Evolutionary conservation across 2,113 vertebrate genomes (phyloP), one percentile per base, ranked within the genome.

Genomic region (Melanocharis versteri): DNA sequence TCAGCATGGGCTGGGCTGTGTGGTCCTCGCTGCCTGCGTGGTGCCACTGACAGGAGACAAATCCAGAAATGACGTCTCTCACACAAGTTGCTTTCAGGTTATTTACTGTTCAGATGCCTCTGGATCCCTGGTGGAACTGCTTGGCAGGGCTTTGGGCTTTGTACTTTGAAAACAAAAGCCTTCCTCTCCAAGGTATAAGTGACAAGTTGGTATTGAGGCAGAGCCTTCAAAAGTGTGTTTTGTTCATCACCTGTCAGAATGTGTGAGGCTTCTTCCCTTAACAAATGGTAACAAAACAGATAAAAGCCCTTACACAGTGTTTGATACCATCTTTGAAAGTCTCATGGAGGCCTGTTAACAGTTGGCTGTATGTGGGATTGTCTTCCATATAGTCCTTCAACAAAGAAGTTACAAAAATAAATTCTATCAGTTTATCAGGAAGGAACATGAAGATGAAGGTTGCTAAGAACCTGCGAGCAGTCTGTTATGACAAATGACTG

Each of bases 1-100:
- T 30, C 7, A 4, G 13, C 7, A 22, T 1, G 2, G 31, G 28
- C 17, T 91, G 54, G 33, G 6, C 6, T 40, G 11, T 13, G 7
- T 19, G 37, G 24, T 73, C 37, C 65, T 70, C 0, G 0, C 37
- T 69, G 40, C 23, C 54, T 2, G 2, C 0, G 0, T 15, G 60
- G 14, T 68, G 28, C 14, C 1, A 0, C 24, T 37, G n/a, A 8
- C 35, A 33, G 53, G 39, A 64, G 28, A 7, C 0, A 0, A n/a
- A n/a, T 70, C 16, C 65, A 62, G 23, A 60, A 82, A 21, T 30
- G 20, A 21, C n/a, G 53, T 33, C 61, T 58, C 37, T 40, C 54
- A 61, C 15, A 40, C 16, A 76, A 31, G 9, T 18, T 87, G 4
- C 14, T 65, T 69, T 51, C 58, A 21, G 22, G 17, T 71, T 69